Conservation (phyloP, 2,797 vertebrate genomes). For the Sternotherus odoratus region DNA sequence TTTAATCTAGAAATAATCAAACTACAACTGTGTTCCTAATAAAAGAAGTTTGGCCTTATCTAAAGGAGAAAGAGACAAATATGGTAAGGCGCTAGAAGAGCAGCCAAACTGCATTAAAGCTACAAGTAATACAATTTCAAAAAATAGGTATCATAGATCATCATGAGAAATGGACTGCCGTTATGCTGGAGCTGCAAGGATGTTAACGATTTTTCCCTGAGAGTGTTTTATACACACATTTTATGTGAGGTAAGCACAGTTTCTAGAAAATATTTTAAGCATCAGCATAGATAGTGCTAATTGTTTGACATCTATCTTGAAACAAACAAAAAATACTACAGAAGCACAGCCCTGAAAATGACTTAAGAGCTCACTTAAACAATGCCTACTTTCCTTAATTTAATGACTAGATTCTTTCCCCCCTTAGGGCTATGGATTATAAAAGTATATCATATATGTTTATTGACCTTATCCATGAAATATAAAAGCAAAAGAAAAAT, state of each 20-base stretch:
- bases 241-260: background rate
- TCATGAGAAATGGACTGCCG: slow-evolving; percentile 50
- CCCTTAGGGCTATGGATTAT: background rate
- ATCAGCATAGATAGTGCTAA: background rate
- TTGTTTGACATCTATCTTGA: background rate
- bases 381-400: background rate
- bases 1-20: slow-evolving; percentile 71
- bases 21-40: slow-evolving; percentile 33
- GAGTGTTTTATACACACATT: background rate
- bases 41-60: slow-evolving; percentile 65
- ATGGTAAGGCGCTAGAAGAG: slow-evolving; percentile 18
- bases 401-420: background rate
- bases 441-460: background rate
- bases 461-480: background rate
- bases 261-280: background rate
- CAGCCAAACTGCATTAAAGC: slow-evolving; percentile 61
- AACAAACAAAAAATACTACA: background rate
- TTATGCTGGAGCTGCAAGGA: background rate
- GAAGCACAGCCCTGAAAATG: background rate
- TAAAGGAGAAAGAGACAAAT: slow-evolving; percentile 43
- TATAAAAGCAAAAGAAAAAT: background rate
- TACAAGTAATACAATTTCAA: slow-evolving; percentile 66
- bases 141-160: slow-evolving; percentile 47
- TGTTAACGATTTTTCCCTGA: background rate
- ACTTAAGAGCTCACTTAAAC: background rate